phyloP scores from a whole-genome alignment of 2,113 vertebrate genomes.

The Psilopsiagon aurifrons region DNA sequence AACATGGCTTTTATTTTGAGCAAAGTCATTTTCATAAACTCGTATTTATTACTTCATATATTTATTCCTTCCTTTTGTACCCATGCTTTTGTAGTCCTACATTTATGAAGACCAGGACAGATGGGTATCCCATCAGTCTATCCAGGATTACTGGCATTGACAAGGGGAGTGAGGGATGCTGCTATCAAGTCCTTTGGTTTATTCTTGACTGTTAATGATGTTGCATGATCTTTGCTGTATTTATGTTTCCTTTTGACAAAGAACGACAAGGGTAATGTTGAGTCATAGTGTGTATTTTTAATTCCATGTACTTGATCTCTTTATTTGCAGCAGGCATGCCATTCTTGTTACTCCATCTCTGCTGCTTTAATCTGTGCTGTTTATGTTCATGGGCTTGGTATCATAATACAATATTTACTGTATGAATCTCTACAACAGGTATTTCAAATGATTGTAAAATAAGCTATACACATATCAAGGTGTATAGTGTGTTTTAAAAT shows the following conservation, averaged over 20 bases:
- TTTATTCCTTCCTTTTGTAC: not conserved
- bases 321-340: not conserved
- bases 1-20: not conserved
- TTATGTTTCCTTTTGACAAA: not conserved
- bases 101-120: not conserved
- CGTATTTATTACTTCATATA: not conserved
- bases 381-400: not conserved
- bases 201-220: not conserved
- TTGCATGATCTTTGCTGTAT: not conserved
- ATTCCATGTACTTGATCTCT: not conserved
- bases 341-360: not conserved
- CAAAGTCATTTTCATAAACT: not conserved
- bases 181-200: not conserved
- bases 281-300: rapidly evolving
- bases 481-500: not conserved
- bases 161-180: not conserved
- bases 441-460: not conserved
- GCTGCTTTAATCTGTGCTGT: not conserved
- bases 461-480: not conserved
- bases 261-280: rapidly evolving
- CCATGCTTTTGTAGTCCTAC: not conserved
- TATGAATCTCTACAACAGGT: not conserved
- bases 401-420: not conserved
- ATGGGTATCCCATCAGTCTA: not conserved
- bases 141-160: not conserved